Conservation (phyloP, 2,888 invertebrate genomes). For the Lasioglossum marginatum region DNA sequence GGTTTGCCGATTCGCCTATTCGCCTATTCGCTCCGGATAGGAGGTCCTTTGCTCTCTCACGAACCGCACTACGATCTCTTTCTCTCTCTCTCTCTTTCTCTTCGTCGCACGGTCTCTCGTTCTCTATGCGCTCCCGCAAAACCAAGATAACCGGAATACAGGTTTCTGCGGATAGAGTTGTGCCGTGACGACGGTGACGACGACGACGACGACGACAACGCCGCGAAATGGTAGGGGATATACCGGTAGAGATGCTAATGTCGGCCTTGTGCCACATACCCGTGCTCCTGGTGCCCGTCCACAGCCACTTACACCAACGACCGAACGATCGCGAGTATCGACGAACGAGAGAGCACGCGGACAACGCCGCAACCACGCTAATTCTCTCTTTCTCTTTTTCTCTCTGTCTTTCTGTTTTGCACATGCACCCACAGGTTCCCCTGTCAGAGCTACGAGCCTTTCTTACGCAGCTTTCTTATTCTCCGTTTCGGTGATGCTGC, state of each 20-base stretch:
- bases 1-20: slow-evolving; percentile 48
- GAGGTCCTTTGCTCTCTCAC: slow-evolving; percentile 69
- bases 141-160: slow-evolving; percentile 82
- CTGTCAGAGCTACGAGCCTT: background rate
- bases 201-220: slow-evolving; percentile 65
- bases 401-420: background rate
- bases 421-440: background rate
- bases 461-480: slow-evolving; percentile 12
- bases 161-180: slow-evolving; percentile 81
- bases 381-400: background rate
- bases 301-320: slow-evolving; percentile 55
- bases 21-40: slow-evolving; percentile 36
- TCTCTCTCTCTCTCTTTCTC: background rate
- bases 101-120: background rate
- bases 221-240: slow-evolving; percentile 79
- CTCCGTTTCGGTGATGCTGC: slow-evolving; percentile 29
- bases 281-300: slow-evolving; percentile 78
- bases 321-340: slow-evolving; percentile 45
- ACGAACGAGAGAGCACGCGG: slow-evolving; percentile 50
- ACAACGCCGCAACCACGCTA: background rate
- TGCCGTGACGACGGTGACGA: slow-evolving; percentile 71
- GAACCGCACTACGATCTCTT: slow-evolving; percentile 24
- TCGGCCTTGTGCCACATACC: slow-evolving; percentile 84
- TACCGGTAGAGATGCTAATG: slow-evolving; percentile 85
- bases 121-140: slow-evolving; percentile 66